Conservation (phyloP, 1,140 invertebrate genomes). For the Conus ventricosus region DNA sequence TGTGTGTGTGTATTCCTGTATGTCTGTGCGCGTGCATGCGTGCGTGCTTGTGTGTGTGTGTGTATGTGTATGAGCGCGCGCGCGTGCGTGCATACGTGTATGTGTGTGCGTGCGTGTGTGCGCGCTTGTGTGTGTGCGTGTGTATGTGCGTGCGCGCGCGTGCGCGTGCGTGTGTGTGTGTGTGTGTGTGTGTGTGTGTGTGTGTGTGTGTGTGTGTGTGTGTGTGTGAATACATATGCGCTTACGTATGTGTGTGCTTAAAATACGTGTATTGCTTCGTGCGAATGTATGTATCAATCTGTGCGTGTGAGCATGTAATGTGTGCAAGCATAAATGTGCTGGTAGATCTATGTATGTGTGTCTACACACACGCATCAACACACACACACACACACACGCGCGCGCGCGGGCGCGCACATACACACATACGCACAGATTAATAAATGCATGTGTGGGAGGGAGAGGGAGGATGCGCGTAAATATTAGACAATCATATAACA, state of each 20-base stretch:
- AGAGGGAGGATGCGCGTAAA: neutral
- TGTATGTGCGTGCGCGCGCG: neutral
- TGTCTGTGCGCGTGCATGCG: neutral
- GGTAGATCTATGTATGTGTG: neutral
- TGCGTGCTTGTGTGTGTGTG: neutral
- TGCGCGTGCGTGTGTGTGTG: too few relatives aligned
- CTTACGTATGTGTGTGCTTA: too few relatives aligned
- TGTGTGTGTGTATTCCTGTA: neutral
- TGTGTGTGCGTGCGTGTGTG: slow-evolving; percentile 20
- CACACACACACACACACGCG: too few relatives aligned
- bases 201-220: too few relatives aligned
- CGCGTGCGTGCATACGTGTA: neutral
- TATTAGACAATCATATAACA: too few relatives aligned
- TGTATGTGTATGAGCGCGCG: neutral
- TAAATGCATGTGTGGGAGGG: neutral
- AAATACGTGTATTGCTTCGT: too few relatives aligned
- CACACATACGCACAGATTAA: neutral
- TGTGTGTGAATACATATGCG: too few relatives aligned
- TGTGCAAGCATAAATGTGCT: too few relatives aligned
- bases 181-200: too few relatives aligned
- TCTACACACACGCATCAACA: too few relatives aligned
- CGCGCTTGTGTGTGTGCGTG: slow-evolving; percentile 14
- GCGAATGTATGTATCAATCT: neutral
- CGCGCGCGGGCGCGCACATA: too few relatives aligned
- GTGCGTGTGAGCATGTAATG: neutral